Conservation (phyloP, 1,140 invertebrate genomes). For the Aphelinus certus region DNA sequence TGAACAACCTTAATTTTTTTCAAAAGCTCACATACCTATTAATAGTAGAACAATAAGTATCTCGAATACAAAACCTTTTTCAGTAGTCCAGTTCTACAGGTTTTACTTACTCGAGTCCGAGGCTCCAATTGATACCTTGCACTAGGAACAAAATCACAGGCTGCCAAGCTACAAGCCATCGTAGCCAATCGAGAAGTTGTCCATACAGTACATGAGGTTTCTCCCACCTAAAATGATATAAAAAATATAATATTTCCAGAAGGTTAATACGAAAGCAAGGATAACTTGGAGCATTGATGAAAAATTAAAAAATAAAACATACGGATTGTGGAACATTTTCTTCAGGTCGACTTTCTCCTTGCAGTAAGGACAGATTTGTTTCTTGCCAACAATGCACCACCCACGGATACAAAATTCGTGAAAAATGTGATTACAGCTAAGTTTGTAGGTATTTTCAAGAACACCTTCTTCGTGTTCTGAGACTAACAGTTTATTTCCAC, state of each 20-base stretch:
- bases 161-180: constrained; percentile 98
- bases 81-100: constrained; percentile 4
- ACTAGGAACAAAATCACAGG: constrained; percentile 94
- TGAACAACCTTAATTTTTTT: neutral
- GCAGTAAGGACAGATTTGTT: constrained; percentile 99
- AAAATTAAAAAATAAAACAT: constrained; percentile 71
- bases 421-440: constrained; percentile 94
- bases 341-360: constrained; percentile 99
- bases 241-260: neutral
- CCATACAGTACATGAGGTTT: constrained; percentile 98
- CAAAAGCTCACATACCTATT: neutral
- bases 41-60: constrained; percentile 15
- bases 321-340: constrained; percentile 98
- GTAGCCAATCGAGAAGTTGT: constrained; percentile 95
- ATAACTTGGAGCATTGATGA: neutral
- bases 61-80: constrained; percentile 9
- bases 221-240: constrained; percentile 83
- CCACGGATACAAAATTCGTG: constrained; percentile 99
- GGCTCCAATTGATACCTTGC: constrained; percentile 93
- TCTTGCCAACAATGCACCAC: constrained; percentile 99
- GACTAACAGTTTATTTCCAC: constrained; percentile 88
- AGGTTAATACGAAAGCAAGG: neutral
- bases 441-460: constrained; percentile 93
- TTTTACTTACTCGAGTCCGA: constrained; percentile 85
- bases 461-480: constrained; percentile 83